These are phyloP conservation scores for Peromyscus leucopus DNA, from an alignment of 2,113 vertebrate genomes.

Conservation along the genomic window DNA sequence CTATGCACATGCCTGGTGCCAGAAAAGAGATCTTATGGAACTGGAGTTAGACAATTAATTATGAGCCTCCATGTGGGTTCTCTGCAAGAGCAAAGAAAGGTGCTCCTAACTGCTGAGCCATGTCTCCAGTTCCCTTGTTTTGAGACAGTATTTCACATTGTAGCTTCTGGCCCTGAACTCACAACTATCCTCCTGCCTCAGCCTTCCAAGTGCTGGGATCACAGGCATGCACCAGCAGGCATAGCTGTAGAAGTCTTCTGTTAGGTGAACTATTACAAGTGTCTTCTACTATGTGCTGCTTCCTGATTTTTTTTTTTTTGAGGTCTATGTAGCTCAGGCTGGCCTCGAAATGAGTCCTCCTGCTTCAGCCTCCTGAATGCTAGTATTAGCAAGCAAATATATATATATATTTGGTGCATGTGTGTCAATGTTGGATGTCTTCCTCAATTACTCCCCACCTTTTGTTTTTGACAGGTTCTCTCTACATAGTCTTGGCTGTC, in stretches of 20 bases:
- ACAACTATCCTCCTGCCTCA: not conserved
- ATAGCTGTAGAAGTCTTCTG: not conserved
- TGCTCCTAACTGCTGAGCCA: not conserved
- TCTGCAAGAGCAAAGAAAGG: not conserved
- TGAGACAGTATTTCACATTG: not conserved
- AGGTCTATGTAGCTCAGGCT: not conserved
- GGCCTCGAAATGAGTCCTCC: not conserved
- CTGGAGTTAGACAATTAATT: not conserved
- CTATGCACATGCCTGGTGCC: not conserved
- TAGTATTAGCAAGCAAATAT: not conserved
- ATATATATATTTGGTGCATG: too few species aligned
- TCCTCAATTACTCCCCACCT: not conserved
- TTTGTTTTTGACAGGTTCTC: not conserved
- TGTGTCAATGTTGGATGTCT: not conserved
- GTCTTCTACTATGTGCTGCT: not conserved
- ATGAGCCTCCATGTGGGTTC: not conserved
- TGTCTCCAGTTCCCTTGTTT: not conserved
- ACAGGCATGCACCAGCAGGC: not conserved
- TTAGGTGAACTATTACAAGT: not conserved
- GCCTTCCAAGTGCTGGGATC: not conserved
- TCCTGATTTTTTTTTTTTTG: not conserved
- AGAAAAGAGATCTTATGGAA: not conserved
- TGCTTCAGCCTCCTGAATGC: not conserved
- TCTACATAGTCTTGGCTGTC: not conserved
- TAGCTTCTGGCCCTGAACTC: not conserved